Percentiles rank a stretch among this genome's conserved stretches.
These are phyloP conservation scores for Opisthograptis luteolata DNA, from an alignment of 2,888 invertebrate genomes.

Conservation along the genomic window DNA sequence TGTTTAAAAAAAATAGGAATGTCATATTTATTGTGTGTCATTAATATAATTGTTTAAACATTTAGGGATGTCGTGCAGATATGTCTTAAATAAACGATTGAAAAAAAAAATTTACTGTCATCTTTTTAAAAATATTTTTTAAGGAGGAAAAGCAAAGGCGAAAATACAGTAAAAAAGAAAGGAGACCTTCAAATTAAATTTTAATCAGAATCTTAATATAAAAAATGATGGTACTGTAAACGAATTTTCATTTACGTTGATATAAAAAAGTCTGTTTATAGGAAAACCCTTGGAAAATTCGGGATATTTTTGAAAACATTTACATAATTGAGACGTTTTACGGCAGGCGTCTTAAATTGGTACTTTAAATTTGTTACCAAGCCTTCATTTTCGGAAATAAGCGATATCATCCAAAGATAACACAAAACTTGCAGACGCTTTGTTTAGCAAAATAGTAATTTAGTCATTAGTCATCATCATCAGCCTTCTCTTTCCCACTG, in stretches of 20 bases:
- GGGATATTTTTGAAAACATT: slow-evolving; percentile 16
- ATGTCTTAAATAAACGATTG: too few species aligned
- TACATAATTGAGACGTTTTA: slow-evolving; percentile 18
- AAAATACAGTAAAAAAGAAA: background rate
- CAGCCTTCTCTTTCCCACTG: too few species aligned
- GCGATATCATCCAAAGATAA: background rate
- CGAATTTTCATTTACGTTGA: slow-evolving; percentile 14
- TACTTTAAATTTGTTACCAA: slow-evolving; percentile 12
- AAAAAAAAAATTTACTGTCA: too few species aligned
- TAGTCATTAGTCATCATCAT: too few species aligned
- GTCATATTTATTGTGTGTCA: too few species aligned
- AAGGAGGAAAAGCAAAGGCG: background rate
- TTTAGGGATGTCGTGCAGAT: too few species aligned
- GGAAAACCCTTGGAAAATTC: slow-evolving; percentile 1
- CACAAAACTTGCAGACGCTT: too few species aligned
- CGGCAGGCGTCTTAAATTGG: slow-evolving; percentile 9
- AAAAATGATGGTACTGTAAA: background rate
- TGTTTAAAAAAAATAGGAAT: background rate
- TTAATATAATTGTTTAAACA: too few species aligned
- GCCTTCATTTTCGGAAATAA: background rate
- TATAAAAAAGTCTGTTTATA: slow-evolving; percentile 15
- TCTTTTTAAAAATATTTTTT: too few species aligned
- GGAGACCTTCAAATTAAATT: slow-evolving; percentile 1
- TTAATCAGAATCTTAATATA: slow-evolving; percentile 11
- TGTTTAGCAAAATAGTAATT: too few species aligned